Evolutionary conservation across 1,140 invertebrate genomes (phyloP).

Genomic region (Trissolcus basalis): DNA sequence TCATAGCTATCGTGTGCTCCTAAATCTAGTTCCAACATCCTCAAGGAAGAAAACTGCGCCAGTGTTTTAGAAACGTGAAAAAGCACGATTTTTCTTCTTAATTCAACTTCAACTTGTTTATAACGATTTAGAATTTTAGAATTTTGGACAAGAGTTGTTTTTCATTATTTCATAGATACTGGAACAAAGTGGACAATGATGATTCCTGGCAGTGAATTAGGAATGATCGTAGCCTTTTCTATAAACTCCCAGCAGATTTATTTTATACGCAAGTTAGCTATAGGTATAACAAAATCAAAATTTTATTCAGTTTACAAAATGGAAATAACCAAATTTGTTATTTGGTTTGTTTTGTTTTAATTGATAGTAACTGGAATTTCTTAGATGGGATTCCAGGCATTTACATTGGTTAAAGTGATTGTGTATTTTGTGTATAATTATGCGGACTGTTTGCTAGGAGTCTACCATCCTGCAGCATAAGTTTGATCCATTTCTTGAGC

Average conservation of each 20-base stretch:
- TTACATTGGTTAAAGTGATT: no score
- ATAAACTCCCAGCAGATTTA: slow-evolving; percentile 83
- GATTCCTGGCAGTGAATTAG: slow-evolving; percentile 57
- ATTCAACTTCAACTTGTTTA: not conserved
- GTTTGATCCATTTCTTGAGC: slow-evolving; percentile 97
- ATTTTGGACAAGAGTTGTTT: not conserved
- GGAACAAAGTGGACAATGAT: slow-evolving; percentile 35
- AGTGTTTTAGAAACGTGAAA: slow-evolving; percentile 40
- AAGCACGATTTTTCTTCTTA: slow-evolving; percentile 24
- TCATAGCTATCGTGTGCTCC: slow-evolving; percentile 10
- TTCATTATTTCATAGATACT: slow-evolving; percentile 12
- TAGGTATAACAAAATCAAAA: no score
- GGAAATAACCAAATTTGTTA: no score
- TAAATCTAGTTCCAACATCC: slow-evolving; percentile 29
- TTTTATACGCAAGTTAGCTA: no score
- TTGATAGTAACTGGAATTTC: no score
- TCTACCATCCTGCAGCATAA: slow-evolving; percentile 79
- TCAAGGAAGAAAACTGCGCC: slow-evolving; percentile 3
- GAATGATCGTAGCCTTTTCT: slow-evolving; percentile 14
- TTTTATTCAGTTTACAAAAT: no score
- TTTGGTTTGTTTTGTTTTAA: no score
- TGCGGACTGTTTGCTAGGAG: no score
- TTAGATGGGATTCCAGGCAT: no score
- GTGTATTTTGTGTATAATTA: no score
- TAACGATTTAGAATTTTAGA: no score